These are phyloP conservation scores for Yponomeuta evonymella DNA, from an alignment of 2,888 invertebrate species.

Conservation along the genomic window DNA sequence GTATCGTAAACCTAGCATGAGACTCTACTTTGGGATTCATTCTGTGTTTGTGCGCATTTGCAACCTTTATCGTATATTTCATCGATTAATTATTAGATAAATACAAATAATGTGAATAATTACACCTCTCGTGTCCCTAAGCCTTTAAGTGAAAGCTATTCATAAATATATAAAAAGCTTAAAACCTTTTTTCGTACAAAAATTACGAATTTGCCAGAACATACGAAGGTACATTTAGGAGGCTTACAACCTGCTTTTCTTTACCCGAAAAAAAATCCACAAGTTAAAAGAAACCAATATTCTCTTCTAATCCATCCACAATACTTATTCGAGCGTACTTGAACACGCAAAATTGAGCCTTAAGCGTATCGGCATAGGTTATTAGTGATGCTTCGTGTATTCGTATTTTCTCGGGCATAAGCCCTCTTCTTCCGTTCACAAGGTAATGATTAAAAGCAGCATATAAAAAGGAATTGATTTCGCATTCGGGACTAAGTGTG, in stretches of 20 bases:
- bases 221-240: not conserved
- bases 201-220: not conserved
- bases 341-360: slow-evolving; percentile 4
- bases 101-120: not conserved
- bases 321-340: not conserved
- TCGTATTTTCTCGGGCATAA: slow-evolving; percentile 1
- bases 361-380: slow-evolving; percentile 15
- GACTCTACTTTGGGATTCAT: not conserved
- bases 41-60: not conserved
- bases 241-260: not conserved
- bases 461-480: slow-evolving; percentile 18
- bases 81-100: not conserved
- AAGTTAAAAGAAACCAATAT: not conserved
- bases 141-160: not conserved
- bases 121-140: not conserved
- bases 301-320: not conserved
- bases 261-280: not conserved
- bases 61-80: not conserved
- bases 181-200: not conserved
- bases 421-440: slow-evolving; percentile 7
- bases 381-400: not conserved
- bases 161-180: not conserved
- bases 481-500: slow-evolving; percentile 15
- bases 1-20: not conserved
- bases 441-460: slow-evolving; percentile 13